phyloP scores from a whole-genome alignment of 2,888 invertebrate species.

The Odontomyia ornata region DNA sequence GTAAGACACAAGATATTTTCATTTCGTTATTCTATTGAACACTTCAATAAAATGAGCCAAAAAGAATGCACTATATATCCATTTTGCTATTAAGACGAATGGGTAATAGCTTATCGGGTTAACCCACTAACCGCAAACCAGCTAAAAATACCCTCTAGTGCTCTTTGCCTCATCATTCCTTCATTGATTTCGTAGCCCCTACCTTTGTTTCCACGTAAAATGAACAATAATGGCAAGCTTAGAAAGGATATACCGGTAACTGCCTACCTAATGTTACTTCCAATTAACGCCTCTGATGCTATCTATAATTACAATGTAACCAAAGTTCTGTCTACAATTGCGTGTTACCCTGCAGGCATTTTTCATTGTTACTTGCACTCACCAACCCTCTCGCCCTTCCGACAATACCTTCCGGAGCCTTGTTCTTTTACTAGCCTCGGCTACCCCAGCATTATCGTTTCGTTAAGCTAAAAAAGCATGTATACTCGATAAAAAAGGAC shows the following conservation, averaged over 20 bases:
- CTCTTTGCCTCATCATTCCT: not conserved
- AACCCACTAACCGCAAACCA: too few species aligned
- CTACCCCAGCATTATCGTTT: too few species aligned
- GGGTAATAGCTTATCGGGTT: too few species aligned
- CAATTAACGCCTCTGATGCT: constrained; percentile 44
- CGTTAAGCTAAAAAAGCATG: not conserved
- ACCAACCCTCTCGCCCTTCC: not conserved
- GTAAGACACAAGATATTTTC: too few species aligned
- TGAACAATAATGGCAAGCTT: not conserved
- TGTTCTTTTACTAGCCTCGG: too few species aligned
- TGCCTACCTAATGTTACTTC: constrained; percentile 34
- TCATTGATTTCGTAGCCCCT: not conserved
- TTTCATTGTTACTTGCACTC: not conserved
- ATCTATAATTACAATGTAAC: constrained; percentile 46
- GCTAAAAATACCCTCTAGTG: too few species aligned
- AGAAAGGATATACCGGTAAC: constrained; percentile 38
- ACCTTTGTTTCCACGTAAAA: not conserved
- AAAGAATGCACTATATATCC: too few species aligned
- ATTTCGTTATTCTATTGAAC: too few species aligned
- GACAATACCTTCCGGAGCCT: not conserved
- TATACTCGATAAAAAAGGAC: not conserved
- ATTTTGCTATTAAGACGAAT: too few species aligned
- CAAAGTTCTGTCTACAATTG: constrained; percentile 40
- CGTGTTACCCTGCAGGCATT: constrained; percentile 42
- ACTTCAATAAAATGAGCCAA: too few species aligned